A percentile compares a stretch with the other conserved stretches of the same genome.
Conservation (phyloP, 2,797 vertebrate species). For the Oreortyx pictus region DNA sequence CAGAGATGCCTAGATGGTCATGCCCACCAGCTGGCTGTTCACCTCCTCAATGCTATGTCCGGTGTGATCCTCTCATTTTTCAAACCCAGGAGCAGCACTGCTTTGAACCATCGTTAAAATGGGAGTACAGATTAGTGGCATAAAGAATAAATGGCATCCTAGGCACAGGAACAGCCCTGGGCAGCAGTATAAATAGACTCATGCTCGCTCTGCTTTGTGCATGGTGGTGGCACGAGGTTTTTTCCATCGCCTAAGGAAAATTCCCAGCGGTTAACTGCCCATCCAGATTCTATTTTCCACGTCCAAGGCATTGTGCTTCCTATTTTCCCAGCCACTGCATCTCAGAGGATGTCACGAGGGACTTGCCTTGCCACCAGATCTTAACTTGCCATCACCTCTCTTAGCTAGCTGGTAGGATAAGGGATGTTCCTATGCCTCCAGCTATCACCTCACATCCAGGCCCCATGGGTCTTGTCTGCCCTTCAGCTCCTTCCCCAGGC, state of each 20-base stretch:
- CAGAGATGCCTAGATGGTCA: not conserved
- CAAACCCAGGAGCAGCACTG: not conserved
- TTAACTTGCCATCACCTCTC: not conserved
- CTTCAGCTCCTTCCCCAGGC: not conserved
- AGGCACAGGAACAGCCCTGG: constrained; percentile 47
- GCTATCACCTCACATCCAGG: fast-evolving
- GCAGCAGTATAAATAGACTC: constrained; percentile 30
- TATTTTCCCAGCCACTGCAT: not conserved
- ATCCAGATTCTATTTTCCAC: constrained; percentile 12
- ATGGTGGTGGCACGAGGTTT: not conserved
- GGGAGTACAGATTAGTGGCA: not conserved
- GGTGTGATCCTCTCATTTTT: not conserved
- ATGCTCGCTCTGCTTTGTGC: not conserved
- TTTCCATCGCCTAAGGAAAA: constrained; percentile 4
- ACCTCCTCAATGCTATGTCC: not conserved
- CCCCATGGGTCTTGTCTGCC: not conserved
- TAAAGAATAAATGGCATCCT: constrained; percentile 24
- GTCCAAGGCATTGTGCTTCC: not conserved
- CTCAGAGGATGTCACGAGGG: not conserved
- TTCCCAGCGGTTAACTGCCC: constrained; percentile 13
- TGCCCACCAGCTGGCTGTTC: not conserved
- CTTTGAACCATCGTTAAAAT: not conserved
- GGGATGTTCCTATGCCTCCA: not conserved
- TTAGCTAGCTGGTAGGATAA: not conserved
- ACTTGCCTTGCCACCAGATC: not conserved